These are phyloP conservation scores for Leucoraja ocellata DNA, from an alignment of 2,797 vertebrate species.

Conservation along the genomic window DNA sequence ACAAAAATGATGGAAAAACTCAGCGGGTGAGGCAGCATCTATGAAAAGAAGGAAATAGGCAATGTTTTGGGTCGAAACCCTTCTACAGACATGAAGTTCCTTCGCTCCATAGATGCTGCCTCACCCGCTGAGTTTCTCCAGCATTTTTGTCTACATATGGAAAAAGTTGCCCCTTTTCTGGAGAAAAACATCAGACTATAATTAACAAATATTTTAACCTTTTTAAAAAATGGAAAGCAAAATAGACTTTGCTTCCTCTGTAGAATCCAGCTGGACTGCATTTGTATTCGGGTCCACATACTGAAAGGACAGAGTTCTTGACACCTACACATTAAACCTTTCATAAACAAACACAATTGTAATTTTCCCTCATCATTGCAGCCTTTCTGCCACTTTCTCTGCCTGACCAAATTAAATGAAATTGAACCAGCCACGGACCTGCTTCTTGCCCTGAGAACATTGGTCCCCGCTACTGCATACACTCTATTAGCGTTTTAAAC, in stretches of 20 bases:
- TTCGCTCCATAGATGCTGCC: too few relatives aligned
- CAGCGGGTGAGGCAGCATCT: too few relatives aligned
- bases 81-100: too few relatives aligned
- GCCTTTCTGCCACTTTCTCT: neutral
- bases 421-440: neutral
- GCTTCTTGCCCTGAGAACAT: neutral
- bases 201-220: neutral
- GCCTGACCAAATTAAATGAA: neutral
- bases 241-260: neutral
- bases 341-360: neutral
- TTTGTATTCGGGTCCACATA: neutral
- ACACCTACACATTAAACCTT: neutral
- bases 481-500: neutral
- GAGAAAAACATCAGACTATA: neutral
- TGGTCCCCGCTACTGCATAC: neutral
- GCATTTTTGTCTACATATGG: too few relatives aligned
- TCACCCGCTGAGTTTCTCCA: too few relatives aligned
- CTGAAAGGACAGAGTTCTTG: neutral
- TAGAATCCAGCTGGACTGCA: neutral
- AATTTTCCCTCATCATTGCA: neutral
- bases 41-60: too few relatives aligned
- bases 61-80: too few relatives aligned
- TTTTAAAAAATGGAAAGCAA: neutral
- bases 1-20: too few relatives aligned
- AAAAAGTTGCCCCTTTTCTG: too few relatives aligned